Conservation (phyloP, 2,888 invertebrate genomes). For the Heterodera filipjevi region DNA sequence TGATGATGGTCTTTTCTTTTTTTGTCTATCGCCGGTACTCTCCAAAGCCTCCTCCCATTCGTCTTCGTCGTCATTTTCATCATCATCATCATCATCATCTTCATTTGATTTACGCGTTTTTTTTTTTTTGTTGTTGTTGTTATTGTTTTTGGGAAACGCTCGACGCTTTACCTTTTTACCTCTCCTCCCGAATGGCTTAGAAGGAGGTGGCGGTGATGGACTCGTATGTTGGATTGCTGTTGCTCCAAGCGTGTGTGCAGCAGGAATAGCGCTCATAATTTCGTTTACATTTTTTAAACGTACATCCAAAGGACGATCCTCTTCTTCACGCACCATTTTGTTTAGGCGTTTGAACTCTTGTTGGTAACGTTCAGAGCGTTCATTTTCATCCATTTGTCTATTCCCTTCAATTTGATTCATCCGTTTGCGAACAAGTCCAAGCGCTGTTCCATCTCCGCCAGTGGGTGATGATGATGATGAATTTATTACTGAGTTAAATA, state of each 20-base stretch:
- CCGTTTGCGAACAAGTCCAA: slow-evolving; percentile 6
- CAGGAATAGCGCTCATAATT: background rate
- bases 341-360: slow-evolving; percentile 19
- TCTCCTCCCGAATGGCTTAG: no score
- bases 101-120: no score
- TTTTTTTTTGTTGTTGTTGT: no score
- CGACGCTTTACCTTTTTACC: no score
- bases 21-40: no score
- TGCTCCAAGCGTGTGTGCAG: background rate
- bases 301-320: slow-evolving; percentile 4
- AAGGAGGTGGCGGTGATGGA: no score
- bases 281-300: background rate
- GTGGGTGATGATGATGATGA: background rate
- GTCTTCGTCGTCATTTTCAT: no score
- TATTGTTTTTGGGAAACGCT: no score
- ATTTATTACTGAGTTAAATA: background rate
- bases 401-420: background rate
- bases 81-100: no score
- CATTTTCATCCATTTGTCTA: background rate
- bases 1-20: no score
- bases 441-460: background rate
- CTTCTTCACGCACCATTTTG: background rate
- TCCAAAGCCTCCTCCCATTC: background rate
- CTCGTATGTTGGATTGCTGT: no score
- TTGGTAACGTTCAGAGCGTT: background rate